Evolutionary conservation across 2,797 vertebrate species (phyloP), one percentile per base, ranked within the genome.

Genomic region (Amphiprion clarkii): DNA sequence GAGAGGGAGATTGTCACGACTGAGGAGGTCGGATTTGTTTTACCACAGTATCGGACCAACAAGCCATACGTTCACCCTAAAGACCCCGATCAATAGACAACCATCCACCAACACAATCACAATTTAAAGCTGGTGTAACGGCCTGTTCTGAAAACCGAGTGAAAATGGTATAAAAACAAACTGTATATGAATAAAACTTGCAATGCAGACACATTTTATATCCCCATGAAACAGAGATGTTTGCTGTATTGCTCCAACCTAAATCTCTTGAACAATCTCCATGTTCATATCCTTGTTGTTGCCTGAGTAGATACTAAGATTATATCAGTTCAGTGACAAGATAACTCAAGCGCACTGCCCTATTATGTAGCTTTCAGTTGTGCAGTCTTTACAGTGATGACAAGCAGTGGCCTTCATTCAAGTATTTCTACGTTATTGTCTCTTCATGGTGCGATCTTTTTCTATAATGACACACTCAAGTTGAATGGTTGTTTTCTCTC

Each of bases 11-110:
- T 40, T 65, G 57, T 64, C 17, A 40, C 25, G 10, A 33, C 23
- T 27, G 25, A 42, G 21, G 31, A 16, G 19, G 67, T 55, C 42
- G 27, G 27, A 23, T 76, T 71, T 57, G 46, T 76, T 77, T 71
- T 16, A 66, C 21, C 39, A 60, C 49, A 54, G 70, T 51, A 61
- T 29, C 4, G 0, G n/a, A 57, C 63, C 48, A 23, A 49, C 29
- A 71, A 12, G 39, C 9, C 10, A 33, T 9, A 52, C 56, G 25
- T 46, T 63, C 27, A 69, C 57, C 5, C 14, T 11, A 1, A 31
- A 58, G 9, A 5, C 1, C 1, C 10, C 0, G 17, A 55, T 76
- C 17, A 36, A 44, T 36, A 11, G 8, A 49, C 17, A 9, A 12
- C 6, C 25, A 12, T 27, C 25, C 25, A 6, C 52, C 52, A 54